Conservation (phyloP, 2,113 vertebrate genomes). For the Nibea albiflora region DNA sequence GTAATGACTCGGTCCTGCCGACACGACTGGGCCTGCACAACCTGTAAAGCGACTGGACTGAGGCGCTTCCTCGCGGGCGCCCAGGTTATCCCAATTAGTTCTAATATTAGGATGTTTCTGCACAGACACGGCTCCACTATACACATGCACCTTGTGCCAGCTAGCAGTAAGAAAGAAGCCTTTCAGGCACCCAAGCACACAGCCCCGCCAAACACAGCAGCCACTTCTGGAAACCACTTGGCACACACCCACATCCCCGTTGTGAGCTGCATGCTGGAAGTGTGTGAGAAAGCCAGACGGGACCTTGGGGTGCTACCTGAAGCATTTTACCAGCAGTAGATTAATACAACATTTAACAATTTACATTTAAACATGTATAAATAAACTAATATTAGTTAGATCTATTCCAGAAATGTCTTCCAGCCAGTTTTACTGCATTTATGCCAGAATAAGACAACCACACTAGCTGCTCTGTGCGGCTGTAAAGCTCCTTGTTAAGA, state of each 20-base stretch:
- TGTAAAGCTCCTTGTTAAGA: neutral
- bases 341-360: neutral
- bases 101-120: conserved; percentile 73
- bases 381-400: neutral
- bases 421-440: neutral
- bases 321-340: conserved; percentile 24
- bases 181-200: conserved; percentile 73
- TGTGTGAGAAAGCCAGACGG: conserved; percentile 43
- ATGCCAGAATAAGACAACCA: neutral
- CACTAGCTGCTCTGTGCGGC: neutral
- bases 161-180: conserved; percentile 81
- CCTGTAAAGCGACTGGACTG: neutral
- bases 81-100: conserved; percentile 58
- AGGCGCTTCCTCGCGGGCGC: conserved; percentile 29
- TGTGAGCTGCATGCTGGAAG: conserved; percentile 45
- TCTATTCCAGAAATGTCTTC: neutral
- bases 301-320: conserved; percentile 35
- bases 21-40: neutral
- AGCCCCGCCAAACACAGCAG: conserved; percentile 83
- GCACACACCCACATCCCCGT: conserved; percentile 66
- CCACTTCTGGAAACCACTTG: conserved; percentile 85
- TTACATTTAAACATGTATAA: neutral
- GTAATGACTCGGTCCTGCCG: conserved; percentile 14
- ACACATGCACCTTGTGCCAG: conserved; percentile 56
- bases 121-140: conserved; percentile 46